Evolutionary conservation across 2,797 vertebrate genomes (phyloP).

Genomic region (Microhierax caerulescens): DNA sequence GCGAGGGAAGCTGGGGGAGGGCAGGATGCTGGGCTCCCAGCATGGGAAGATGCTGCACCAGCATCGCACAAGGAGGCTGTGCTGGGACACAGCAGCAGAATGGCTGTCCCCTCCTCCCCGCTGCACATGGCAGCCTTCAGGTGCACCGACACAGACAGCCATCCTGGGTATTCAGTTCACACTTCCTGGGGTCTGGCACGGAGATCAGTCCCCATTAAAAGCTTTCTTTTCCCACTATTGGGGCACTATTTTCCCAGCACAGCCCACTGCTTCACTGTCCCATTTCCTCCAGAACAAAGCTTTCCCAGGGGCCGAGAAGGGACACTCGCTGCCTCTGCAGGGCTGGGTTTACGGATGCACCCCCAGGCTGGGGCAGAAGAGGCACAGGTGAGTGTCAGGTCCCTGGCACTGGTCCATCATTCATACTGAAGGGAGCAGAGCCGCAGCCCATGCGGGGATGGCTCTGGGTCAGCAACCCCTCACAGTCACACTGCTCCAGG

Average conservation of each 20-base stretch:
- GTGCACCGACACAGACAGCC: not conserved
- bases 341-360: not conserved
- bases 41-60: not conserved
- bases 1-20: not conserved
- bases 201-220: not conserved
- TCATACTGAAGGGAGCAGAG: not conserved
- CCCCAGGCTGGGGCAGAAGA: not conserved
- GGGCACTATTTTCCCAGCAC: not conserved
- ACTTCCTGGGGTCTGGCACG: not conserved
- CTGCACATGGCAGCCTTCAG: not conserved
- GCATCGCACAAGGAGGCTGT: not conserved
- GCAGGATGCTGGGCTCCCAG: not conserved
- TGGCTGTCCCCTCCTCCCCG: not conserved
- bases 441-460: too few species aligned
- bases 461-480: not conserved
- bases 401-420: not conserved
- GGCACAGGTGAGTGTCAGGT: not conserved
- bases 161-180: not conserved
- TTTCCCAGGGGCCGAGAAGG: not conserved
- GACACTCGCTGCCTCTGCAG: not conserved
- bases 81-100: accelerated
- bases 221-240: not conserved
- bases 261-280: not conserved
- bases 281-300: not conserved
- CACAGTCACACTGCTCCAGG: not conserved